phyloP scores from a whole-genome alignment of 2,888 invertebrate genomes.

The Campopleginae sp. region DNA sequence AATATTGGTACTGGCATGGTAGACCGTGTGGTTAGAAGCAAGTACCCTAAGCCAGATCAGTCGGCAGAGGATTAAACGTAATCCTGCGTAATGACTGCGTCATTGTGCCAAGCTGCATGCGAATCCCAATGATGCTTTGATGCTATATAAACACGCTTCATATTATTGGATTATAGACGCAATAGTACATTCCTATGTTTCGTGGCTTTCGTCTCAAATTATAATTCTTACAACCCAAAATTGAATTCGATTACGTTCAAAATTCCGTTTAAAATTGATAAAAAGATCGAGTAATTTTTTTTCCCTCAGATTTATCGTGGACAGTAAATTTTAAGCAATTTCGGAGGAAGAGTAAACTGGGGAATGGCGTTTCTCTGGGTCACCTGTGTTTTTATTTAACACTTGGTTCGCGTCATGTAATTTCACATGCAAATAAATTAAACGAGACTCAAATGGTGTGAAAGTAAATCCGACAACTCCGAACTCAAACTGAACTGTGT shows the following conservation, averaged over 20 bases:
- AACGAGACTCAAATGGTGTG: neutral
- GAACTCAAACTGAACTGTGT: too few species aligned
- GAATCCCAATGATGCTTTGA: constrained; percentile 48
- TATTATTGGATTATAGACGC: constrained; percentile 43
- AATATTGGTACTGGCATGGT: constrained; percentile 18
- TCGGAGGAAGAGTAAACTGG: too few species aligned
- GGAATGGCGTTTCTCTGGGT: too few species aligned
- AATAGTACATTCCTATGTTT: constrained; percentile 21
- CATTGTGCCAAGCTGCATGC: constrained; percentile 39
- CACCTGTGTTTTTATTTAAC: neutral
- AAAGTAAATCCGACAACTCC: too few species aligned
- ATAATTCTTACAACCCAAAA: neutral
- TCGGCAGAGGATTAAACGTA: constrained; percentile 61
- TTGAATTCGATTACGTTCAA: neutral
- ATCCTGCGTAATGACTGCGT: constrained; percentile 65
- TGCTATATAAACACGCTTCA: constrained; percentile 34
- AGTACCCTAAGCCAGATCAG: constrained; percentile 53
- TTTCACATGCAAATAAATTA: neutral
- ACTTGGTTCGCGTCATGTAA: neutral
- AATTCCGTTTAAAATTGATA: neutral
- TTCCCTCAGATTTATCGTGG: neutral
- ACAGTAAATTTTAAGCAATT: neutral
- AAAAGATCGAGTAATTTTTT: too few species aligned
- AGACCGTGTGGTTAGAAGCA: neutral
- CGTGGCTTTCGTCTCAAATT: neutral